A percentile compares a stretch with the other conserved stretches of the same genome.
These are phyloP conservation scores for Etheostoma nigrum DNA, from an alignment of 2,797 vertebrate species.

Conservation along the genomic window DNA sequence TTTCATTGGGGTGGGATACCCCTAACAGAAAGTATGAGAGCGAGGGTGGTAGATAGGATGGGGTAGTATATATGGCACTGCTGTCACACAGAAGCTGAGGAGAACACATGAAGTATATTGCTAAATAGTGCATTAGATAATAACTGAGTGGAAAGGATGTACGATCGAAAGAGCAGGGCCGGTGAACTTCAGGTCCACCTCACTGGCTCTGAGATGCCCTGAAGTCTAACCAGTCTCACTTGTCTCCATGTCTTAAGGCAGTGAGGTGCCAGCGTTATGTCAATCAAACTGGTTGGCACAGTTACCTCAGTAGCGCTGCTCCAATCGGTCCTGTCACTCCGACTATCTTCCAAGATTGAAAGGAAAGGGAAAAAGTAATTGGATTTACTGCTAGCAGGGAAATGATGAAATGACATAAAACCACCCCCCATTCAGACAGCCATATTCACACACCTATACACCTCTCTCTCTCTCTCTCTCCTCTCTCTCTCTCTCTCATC, in stretches of 20 bases:
- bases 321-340: slow-evolving; percentile 77
- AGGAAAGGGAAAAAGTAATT: slow-evolving; percentile 77
- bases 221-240: slow-evolving; percentile 62
- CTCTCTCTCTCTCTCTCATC: slow-evolving; percentile 41
- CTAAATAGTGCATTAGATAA: slow-evolving; percentile 33
- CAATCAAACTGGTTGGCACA: slow-evolving; percentile 73
- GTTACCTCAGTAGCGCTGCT: slow-evolving; percentile 64
- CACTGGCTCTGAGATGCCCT: slow-evolving; percentile 49
- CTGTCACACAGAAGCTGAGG: slow-evolving; percentile 11
- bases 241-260: slow-evolving; percentile 64
- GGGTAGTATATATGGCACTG: slow-evolving; percentile 4
- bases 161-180: slow-evolving; percentile 20
- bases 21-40: background rate
- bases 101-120: slow-evolving; percentile 21
- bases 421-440: slow-evolving; percentile 28
- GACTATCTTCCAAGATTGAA: slow-evolving; percentile 76
- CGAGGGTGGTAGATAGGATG: background rate
- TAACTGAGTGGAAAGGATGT: slow-evolving; percentile 44
- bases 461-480: slow-evolving; percentile 31
- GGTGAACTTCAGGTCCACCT: slow-evolving; percentile 60
- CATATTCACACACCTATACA: slow-evolving; percentile 49
- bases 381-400: slow-evolving; percentile 79
- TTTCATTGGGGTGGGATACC: background rate
- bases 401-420: slow-evolving; percentile 83
- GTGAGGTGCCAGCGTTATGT: slow-evolving; percentile 68